Evolutionary conservation across 2,797 vertebrate species (phyloP), one percentile per base, ranked within the genome.

Genomic region (Prunella strophiata): DNA sequence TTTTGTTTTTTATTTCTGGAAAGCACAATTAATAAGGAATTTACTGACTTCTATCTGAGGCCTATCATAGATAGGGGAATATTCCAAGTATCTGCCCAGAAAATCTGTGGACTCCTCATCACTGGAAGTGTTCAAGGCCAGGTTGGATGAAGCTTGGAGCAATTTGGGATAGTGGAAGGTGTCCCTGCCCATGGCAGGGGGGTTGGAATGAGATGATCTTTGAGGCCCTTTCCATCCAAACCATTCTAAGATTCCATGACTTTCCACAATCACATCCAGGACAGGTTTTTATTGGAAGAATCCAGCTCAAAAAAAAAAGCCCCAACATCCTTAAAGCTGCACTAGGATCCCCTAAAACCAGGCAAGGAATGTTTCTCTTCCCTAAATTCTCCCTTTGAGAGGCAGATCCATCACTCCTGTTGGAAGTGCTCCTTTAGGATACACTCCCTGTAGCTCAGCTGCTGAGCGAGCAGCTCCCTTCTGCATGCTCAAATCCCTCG

Each of bases 391-490:
- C 48, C 32, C 34, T 50, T 71, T n/a, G 45, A 63, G 71, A 11
- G 62, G 50, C 18, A 52, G 17, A 63, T 88, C 45, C 81, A 76
- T 70, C 5, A 8, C 59, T 61, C 48, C 83, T 11, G 11, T 13
- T 85, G 81, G 81, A 83, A 94, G 59, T 50, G 21, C 23, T 82
- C 82, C 82, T 19, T 73, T 70, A 88, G 89, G 86, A 87, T 88
- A 45, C 25, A 10, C 18, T 77, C 76, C 65, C 78, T 11, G 68
- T 3, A 61, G 86, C 78, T 73, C 81, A 91, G 86, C 85, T 97
- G 95, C 95, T 95, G 92, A 95, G 63, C 8, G 82, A 93, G 94
- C 95, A 94, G 79, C 93, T 96, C 95, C 92, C 93, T 91, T 62
- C 82, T 91, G 89, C 70, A 82, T 80, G 88, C 94, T 51, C 91